Base-by-base conservation (phyloP, 2,113 vertebrate genomes). In the Zeus faber region DNA sequence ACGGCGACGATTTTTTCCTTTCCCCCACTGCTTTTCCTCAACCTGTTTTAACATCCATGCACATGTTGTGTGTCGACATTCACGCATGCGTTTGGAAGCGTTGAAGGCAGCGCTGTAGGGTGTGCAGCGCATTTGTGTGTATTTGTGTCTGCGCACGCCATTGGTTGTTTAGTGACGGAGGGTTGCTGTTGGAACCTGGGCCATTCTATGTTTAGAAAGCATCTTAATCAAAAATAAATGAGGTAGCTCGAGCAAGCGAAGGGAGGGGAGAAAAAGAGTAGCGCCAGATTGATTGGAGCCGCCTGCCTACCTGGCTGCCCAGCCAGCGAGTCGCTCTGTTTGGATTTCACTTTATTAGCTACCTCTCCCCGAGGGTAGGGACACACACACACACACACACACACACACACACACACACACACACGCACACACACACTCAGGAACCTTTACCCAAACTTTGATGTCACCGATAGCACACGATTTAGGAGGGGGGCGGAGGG, bases 381-480 rank as follows among this genome's bases (percentile, higher is more conserved):
- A 52, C 26, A 49, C 27, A 45, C 53, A 46, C 49, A 25, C 40
- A 33, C 40, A 18, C 24, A 22, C 26, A 24, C 41, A 41, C 17
- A 25, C 45, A 25, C 5, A 16, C 45, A 25, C 21, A 18, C 33
- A 39, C 20, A 59, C 3, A 58, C 55, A 27, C 40, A 21, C 50
- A 35, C 41, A 35, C 7, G 16, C 54, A 17, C 26, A 16, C 21
- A 22, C 13, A 6, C 41, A 21, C 18, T 8, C 41, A 33, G n/a
- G 10, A 47, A 10, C 22, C 46, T 37, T 47, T 6, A 24, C 33
- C 60, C 74, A 73, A 49, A 75, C 83, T 89, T 89, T 88, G 86
- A 91, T 90, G 81, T 80, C 69, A 83, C 77, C 62, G 83, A 89
- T 88, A 81, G 59, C 67, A 54, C 69, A 41, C 44, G 47, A 62